Conservation (phyloP, 2,113 vertebrate species). For the Pipa parva region DNA sequence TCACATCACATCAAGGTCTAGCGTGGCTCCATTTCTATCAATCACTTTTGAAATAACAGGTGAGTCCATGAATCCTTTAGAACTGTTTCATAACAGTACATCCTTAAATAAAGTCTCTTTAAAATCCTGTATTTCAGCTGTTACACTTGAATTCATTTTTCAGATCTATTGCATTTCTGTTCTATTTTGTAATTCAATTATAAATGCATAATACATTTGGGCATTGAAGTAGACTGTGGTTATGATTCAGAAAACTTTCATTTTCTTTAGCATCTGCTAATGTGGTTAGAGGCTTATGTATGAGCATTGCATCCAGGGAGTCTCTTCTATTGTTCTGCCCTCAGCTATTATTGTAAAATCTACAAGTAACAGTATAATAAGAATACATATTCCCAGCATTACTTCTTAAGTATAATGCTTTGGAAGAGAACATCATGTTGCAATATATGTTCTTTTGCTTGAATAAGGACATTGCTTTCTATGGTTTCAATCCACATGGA, state of each 20-base stretch:
- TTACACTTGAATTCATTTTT: not conserved
- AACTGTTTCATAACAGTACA: not conserved
- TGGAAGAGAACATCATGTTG: no score
- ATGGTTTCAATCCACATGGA: no score
- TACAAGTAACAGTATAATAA: not conserved
- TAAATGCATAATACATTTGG: not conserved
- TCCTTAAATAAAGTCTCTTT: not conserved
- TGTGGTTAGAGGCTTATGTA: not conserved
- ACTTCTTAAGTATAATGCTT: no score
- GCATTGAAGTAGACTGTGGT: not conserved
- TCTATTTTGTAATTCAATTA: not conserved
- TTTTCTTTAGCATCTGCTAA: not conserved
- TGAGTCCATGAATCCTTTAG: slow-evolving; percentile 51
- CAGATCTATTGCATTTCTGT: not conserved
- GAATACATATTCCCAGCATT: not conserved
- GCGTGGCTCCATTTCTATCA: slow-evolving; percentile 77
- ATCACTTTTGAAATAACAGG: slow-evolving; percentile 87
- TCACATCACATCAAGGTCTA: slow-evolving; percentile 73
- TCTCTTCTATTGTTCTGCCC: not conserved
- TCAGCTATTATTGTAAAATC: not conserved
- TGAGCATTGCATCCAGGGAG: not conserved
- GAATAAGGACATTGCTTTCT: no score
- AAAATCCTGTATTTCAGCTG: not conserved
- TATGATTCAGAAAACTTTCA: slow-evolving; percentile 5
- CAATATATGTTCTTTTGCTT: no score